A percentile compares a stretch with the other conserved stretches of the same genome.
Evolutionary conservation across 2,113 vertebrate species (phyloP).

Genomic region (Neofelis nebulosa): DNA sequence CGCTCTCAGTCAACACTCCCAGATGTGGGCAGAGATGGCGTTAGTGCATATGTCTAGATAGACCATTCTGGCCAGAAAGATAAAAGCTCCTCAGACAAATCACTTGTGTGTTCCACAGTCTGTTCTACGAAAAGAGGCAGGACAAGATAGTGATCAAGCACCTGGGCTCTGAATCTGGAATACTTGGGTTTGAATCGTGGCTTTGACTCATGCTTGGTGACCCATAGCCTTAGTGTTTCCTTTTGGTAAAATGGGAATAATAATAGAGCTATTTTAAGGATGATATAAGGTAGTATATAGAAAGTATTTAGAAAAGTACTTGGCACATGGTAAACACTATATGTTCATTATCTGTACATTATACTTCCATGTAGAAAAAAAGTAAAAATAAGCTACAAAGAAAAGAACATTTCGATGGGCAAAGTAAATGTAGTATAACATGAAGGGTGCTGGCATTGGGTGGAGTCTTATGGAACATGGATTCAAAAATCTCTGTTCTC

Average conservation of each 20-base stretch:
- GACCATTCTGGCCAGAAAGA: not conserved
- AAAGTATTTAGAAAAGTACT: not conserved
- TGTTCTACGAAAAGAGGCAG: not conserved
- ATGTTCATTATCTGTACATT: not conserved
- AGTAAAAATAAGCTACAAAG: not conserved
- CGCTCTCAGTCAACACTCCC: not conserved
- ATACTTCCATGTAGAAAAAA: not conserved
- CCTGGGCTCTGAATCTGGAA: not conserved
- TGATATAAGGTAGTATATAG: not conserved
- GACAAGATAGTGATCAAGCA: not conserved
- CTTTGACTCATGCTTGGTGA: not conserved
- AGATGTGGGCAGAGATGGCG: accelerated
- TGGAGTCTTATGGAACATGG: not conserved
- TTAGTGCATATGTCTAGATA: not conserved
- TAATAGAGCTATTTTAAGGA: not conserved
- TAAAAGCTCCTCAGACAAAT: not conserved
- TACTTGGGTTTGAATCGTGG: accelerated
- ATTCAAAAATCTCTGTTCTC: not conserved
- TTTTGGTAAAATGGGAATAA: not conserved
- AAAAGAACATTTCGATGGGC: not conserved
- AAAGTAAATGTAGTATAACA: not conserved
- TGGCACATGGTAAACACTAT: not conserved
- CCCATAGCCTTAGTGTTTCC: not conserved
- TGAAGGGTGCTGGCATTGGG: accelerated
- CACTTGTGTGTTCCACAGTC: not conserved